phyloP scores from a whole-genome alignment of 2,888 invertebrate species.

The Orthonevra nobilis region DNA sequence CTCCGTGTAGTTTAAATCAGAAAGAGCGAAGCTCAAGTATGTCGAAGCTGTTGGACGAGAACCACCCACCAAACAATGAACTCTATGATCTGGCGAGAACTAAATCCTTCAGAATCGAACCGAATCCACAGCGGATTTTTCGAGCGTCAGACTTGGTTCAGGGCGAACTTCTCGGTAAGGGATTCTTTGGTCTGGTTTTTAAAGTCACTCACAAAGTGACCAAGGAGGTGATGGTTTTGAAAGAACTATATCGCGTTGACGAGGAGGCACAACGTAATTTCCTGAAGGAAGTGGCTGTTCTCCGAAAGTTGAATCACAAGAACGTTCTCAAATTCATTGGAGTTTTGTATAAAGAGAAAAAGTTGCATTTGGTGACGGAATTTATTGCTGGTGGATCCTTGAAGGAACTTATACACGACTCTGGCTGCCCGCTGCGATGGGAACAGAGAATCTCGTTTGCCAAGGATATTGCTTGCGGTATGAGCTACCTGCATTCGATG shows the following conservation, averaged over 20 bases:
- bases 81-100: slow-evolving; percentile 90
- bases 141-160: slow-evolving; percentile 93
- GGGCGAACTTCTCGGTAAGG: slow-evolving; percentile 94
- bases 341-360: slow-evolving; percentile 94
- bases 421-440: slow-evolving; percentile 87
- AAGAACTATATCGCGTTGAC: slow-evolving; percentile 95
- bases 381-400: slow-evolving; percentile 95
- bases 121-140: slow-evolving; percentile 88
- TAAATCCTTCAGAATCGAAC: slow-evolving; percentile 88
- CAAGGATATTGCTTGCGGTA: slow-evolving; percentile 94
- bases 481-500: slow-evolving; percentile 96
- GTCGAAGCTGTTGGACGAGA: slow-evolving; percentile 90
- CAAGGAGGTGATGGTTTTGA: slow-evolving; percentile 96
- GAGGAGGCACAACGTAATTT: slow-evolving; percentile 97
- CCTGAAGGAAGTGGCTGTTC: slow-evolving; percentile 96
- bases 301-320: slow-evolving; percentile 92
- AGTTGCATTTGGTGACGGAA: slow-evolving; percentile 95
- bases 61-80: slow-evolving; percentile 79
- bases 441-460: slow-evolving; percentile 90
- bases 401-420: slow-evolving; percentile 90
- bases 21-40: slow-evolving; percentile 93
- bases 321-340: slow-evolving; percentile 96
- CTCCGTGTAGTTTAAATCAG: slow-evolving; percentile 81
- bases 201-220: slow-evolving; percentile 95
- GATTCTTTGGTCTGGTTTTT: slow-evolving; percentile 96